phyloP scores from a whole-genome alignment of 1,140 invertebrate species.

The Caenorhabditis inopinata region DNA sequence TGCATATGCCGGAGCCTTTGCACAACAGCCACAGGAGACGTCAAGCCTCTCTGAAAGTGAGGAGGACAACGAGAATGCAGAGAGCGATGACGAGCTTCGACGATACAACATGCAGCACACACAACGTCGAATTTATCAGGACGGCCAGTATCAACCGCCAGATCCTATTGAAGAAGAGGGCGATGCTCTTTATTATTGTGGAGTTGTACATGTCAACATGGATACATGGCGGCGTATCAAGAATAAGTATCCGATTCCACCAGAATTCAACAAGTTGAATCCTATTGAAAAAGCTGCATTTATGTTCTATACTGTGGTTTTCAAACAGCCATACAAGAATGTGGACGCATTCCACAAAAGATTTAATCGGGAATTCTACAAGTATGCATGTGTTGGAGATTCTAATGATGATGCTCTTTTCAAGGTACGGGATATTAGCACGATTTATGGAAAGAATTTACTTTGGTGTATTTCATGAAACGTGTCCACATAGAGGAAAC shows the following conservation, averaged over 20 bases:
- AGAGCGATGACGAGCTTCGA: background rate
- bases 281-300: conserved; percentile 39
- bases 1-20: background rate
- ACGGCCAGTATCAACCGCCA: too few species aligned
- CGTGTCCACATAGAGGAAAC: too few species aligned
- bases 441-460: too few species aligned
- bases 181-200: background rate
- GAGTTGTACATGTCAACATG: conserved; percentile 13
- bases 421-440: background rate
- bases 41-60: background rate
- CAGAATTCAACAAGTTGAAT: conserved; percentile 11
- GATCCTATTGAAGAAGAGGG: background rate
- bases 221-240: background rate
- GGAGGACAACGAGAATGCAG: background rate
- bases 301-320: conserved; percentile 31
- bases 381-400: background rate
- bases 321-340: background rate
- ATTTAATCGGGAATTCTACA: conserved; percentile 38
- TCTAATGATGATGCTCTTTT: conserved; percentile 13
- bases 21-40: background rate
- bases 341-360: conserved; percentile 31
- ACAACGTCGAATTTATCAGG: background rate
- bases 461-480: too few species aligned
- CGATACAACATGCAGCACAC: background rate
- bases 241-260: background rate